A percentile compares a stretch with the other conserved stretches of the same genome.
Conservation (phyloP, 2,888 invertebrate species). For the Sycophila texana region DNA sequence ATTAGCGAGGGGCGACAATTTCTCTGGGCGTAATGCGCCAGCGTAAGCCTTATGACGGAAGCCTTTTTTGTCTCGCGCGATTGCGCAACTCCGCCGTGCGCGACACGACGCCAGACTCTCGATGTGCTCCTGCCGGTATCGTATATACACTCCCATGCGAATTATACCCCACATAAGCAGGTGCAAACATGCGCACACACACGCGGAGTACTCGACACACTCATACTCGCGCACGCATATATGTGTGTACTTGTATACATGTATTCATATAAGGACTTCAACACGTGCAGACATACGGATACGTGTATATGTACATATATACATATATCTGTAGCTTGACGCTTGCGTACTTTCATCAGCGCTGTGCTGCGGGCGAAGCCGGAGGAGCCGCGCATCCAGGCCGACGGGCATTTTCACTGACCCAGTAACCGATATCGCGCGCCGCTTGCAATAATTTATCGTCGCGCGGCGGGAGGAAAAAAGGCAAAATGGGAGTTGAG, state of each 20-base stretch:
- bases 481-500: too few species aligned
- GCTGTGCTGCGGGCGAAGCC: constrained; percentile 10
- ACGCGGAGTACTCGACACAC: constrained; percentile 15
- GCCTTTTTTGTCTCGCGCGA: constrained; percentile 11
- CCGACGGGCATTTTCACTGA: constrained; percentile 55
- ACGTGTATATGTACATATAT: not conserved
- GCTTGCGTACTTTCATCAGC: constrained; percentile 40
- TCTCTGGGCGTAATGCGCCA: not conserved
- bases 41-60: constrained; percentile 36
- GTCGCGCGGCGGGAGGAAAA: too few species aligned
- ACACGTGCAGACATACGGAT: not conserved
- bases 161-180: not conserved
- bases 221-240: not conserved
- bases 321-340: not conserved
- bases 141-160: not conserved
- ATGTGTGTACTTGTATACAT: not conserved
- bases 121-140: too few species aligned
- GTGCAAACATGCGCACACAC: not conserved
- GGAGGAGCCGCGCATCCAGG: constrained; percentile 49
- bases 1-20: constrained; percentile 3
- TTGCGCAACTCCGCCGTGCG: constrained; percentile 43
- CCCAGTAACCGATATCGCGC: constrained; percentile 50
- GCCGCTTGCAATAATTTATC: not conserved
- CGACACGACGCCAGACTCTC: constrained; percentile 2
- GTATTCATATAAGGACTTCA: not conserved